phyloP scores from a whole-genome alignment of 2,797 vertebrate species.

The Carapus acus region DNA sequence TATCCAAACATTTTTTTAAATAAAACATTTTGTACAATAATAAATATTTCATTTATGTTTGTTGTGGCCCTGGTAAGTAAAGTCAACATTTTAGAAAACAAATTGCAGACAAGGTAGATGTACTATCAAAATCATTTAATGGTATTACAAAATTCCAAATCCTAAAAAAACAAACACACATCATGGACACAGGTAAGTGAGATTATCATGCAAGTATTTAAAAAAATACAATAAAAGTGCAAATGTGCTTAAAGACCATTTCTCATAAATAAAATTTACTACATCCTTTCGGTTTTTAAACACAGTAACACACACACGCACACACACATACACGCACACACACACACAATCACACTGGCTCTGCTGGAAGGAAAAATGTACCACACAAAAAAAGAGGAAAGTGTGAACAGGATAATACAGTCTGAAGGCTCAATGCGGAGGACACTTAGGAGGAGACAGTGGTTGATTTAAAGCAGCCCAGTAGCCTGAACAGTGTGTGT shows the following conservation, averaged over 20 bases:
- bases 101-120: not conserved
- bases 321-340: constrained; percentile 15
- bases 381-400: constrained; percentile 6
- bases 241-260: constrained; percentile 52
- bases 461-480: constrained; percentile 8
- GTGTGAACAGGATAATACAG: constrained; percentile 16
- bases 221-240: constrained; percentile 56
- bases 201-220: constrained; percentile 33
- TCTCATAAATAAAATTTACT: constrained; percentile 51
- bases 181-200: constrained; percentile 7
- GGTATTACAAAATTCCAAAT: constrained; percentile 31
- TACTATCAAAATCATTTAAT: constrained; percentile 37
- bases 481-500: not conserved
- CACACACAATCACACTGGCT: constrained; percentile 17
- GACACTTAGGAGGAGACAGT: constrained; percentile 34
- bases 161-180: not conserved
- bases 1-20: no score
- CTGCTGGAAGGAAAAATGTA: constrained; percentile 17
- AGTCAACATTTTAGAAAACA: not conserved
- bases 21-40: no score
- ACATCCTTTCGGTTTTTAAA: constrained; percentile 34
- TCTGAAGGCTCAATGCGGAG: constrained; percentile 30
- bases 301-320: constrained; percentile 12
- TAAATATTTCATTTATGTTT: not conserved
- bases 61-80: not conserved